These are phyloP conservation scores for Bombyx mandarina DNA, from an alignment of 1,140 invertebrate species.

Conservation along the genomic window DNA sequence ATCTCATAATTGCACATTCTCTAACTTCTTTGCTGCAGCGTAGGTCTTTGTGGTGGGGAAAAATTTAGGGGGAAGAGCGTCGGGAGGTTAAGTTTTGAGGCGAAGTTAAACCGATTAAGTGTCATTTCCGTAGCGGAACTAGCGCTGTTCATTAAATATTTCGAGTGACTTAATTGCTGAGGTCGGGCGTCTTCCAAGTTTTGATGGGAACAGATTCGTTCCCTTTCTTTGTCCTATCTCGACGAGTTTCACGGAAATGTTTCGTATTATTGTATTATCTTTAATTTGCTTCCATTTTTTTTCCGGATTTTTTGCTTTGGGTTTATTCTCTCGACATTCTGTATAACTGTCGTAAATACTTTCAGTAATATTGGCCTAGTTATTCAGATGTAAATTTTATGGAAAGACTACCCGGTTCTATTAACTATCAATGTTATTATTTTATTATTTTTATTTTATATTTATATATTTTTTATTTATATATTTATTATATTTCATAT, in stretches of 20 bases:
- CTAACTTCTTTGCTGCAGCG: slow-evolving; percentile 63
- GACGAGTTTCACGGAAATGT: slow-evolving; percentile 5
- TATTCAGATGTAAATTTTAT: too few relatives aligned
- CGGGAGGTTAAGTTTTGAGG: slow-evolving; percentile 53
- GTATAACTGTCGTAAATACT: too few relatives aligned
- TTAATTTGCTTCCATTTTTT: too few relatives aligned
- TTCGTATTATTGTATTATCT: slow-evolving; percentile 7
- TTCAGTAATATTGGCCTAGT: too few relatives aligned
- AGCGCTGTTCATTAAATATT: slow-evolving; percentile 70
- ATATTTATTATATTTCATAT: too few relatives aligned
- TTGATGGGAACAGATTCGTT: slow-evolving; percentile 42
- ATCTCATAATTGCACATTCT: slow-evolving; percentile 70
- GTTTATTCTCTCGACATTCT: too few relatives aligned
- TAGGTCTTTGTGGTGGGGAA: slow-evolving; percentile 22
- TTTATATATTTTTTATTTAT: too few relatives aligned
- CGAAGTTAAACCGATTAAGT: slow-evolving; percentile 69
- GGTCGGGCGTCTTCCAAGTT: slow-evolving; percentile 41
- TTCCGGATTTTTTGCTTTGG: too few relatives aligned
- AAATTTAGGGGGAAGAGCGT: slow-evolving; percentile 10
- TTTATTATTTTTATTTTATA: too few relatives aligned
- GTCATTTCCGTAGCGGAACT: slow-evolving; percentile 66
- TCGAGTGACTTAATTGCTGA: slow-evolving; percentile 63
- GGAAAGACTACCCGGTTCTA: too few relatives aligned
- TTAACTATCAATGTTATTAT: too few relatives aligned
- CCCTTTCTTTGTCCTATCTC: slow-evolving; percentile 16